These are phyloP conservation scores for Ispidina picta DNA, from an alignment of 2,797 vertebrate species.

Conservation along the genomic window DNA sequence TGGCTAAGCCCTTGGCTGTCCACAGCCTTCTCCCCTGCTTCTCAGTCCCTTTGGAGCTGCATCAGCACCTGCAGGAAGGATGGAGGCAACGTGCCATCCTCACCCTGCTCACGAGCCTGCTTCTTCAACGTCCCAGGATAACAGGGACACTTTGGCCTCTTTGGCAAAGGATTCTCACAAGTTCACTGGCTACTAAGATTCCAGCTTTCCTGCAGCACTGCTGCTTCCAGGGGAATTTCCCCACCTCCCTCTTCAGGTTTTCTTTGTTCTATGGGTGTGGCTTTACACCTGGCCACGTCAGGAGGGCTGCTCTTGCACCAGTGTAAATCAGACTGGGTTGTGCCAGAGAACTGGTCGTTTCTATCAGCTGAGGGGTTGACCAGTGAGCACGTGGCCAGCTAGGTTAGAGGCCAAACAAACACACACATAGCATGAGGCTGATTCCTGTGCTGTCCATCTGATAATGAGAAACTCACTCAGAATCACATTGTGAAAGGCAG, in stretches of 20 bases:
- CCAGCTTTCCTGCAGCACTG: not conserved
- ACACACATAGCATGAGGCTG: not conserved
- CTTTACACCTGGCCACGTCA: not conserved
- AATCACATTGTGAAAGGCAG: conserved; percentile 27
- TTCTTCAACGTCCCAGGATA: not conserved
- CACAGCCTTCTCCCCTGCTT: not conserved
- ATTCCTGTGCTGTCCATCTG: not conserved
- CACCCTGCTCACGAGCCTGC: not conserved
- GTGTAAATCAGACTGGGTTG: not conserved
- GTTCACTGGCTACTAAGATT: not conserved
- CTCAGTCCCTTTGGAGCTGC: not conserved
- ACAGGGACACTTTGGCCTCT: accelerated
- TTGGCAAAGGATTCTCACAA: not conserved
- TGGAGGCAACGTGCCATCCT: not conserved
- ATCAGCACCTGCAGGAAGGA: not conserved
- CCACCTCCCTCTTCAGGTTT: not conserved
- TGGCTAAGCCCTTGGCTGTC: not conserved
- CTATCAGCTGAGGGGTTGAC: not conserved
- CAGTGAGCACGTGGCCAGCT: not conserved
- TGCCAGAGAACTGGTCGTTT: not conserved
- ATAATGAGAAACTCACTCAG: conserved; percentile 7
- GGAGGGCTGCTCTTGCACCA: not conserved
- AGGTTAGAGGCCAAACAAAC: not conserved
- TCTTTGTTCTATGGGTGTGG: not conserved
- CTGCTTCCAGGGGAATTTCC: accelerated